These are phyloP conservation scores for Tyto alba DNA, from an alignment of 2,113 vertebrate species.

Conservation along the genomic window DNA sequence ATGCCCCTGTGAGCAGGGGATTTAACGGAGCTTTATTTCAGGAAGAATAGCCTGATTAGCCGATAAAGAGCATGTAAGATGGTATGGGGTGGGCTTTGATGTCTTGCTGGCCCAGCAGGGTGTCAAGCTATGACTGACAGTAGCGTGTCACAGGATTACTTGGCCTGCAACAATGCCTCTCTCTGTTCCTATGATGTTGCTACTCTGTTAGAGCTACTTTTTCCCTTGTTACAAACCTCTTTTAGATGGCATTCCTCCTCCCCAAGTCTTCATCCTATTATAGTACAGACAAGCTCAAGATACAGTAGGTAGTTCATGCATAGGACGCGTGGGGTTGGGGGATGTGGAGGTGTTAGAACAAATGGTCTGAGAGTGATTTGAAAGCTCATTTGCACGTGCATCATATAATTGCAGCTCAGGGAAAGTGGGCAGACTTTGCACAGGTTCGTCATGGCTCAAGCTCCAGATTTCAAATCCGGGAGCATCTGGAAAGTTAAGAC, in stretches of 20 bases:
- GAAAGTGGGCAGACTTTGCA: constrained; percentile 35
- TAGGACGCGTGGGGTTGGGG: neutral
- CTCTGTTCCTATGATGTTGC: constrained; percentile 70
- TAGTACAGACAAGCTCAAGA: constrained; percentile 13
- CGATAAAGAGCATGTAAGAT: constrained; percentile 78
- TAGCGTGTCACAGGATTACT: constrained; percentile 78
- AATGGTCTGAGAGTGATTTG: constrained; percentile 42
- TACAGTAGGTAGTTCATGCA: constrained; percentile 30
- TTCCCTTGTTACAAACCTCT: constrained; percentile 44
- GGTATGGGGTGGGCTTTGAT: constrained; percentile 79
- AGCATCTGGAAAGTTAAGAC: constrained; percentile 33
- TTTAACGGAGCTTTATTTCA: constrained; percentile 76
- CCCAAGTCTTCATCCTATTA: constrained; percentile 4
- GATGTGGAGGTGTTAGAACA: constrained; percentile 31
- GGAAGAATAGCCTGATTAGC: constrained; percentile 82
- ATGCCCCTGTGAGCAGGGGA: constrained; percentile 75
- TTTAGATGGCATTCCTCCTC: constrained; percentile 40
- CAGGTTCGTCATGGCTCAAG: neutral
- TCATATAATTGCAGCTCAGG: constrained; percentile 30
- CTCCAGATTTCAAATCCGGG: neutral
- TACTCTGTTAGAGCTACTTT: constrained; percentile 55
- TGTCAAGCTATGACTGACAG: constrained; percentile 71
- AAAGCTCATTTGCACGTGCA: constrained; percentile 56
- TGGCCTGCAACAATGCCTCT: constrained; percentile 50
- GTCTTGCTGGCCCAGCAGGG: constrained; percentile 72